These are phyloP conservation scores for Pygoscelis antarcticus DNA, from an alignment of 2,113 vertebrate genomes.

Conservation along the genomic window DNA sequence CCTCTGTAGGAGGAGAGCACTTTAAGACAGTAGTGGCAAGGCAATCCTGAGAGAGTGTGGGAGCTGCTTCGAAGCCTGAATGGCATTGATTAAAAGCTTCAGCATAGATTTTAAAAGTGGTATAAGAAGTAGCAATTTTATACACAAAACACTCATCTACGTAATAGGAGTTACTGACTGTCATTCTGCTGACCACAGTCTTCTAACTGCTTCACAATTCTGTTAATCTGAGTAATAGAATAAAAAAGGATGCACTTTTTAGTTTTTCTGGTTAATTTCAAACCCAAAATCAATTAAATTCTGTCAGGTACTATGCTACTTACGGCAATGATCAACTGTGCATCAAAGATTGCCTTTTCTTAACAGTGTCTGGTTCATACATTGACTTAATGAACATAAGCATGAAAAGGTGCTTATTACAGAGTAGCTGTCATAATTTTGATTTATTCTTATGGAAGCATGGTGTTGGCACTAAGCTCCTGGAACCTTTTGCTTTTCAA, in stretches of 20 bases:
- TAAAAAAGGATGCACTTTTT: background rate
- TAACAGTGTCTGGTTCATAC: background rate
- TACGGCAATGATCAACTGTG: background rate
- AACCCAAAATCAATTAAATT: background rate
- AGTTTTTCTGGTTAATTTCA: background rate
- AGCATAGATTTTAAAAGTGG: background rate
- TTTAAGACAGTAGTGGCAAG: background rate
- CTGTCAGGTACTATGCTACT: background rate
- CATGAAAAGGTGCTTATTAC: background rate
- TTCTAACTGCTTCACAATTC: background rate
- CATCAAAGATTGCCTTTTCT: background rate
- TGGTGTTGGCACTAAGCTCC: background rate
- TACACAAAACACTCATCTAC: background rate
- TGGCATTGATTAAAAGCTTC: background rate
- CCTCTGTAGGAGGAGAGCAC: background rate
- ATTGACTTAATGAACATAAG: background rate
- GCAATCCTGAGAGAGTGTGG: background rate
- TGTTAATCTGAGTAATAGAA: background rate
- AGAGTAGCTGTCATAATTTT: background rate
- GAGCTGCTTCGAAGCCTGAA: background rate
- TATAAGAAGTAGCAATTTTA: background rate
- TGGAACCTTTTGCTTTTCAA: background rate
- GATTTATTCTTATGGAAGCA: background rate
- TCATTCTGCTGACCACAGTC: background rate
- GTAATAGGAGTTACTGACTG: background rate